Evolutionary conservation across 2,113 vertebrate genomes (phyloP).

Genomic region (Holacanthus passer): DNA sequence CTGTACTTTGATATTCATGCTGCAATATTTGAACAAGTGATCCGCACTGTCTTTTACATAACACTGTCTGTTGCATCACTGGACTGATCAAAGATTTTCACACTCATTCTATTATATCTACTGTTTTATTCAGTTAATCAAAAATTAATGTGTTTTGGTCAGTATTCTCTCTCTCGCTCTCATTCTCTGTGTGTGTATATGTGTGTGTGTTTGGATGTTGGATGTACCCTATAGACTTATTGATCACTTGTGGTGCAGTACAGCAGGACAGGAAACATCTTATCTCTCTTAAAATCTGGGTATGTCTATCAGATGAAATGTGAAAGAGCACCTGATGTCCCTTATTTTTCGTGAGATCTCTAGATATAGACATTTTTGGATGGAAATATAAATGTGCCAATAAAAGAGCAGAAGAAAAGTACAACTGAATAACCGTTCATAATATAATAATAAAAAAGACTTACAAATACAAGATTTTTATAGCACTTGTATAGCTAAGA

Average conservation of each 20-base stretch:
- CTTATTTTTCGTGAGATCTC: not conserved
- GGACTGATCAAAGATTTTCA: not conserved
- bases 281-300: too few species aligned
- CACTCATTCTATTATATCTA: too few species aligned
- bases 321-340: not conserved
- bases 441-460: too few species aligned
- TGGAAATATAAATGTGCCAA: too few species aligned
- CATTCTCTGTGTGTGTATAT: not conserved
- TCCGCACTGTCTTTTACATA: not conserved
- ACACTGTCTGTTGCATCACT: not conserved
- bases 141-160: too few species aligned
- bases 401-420: too few species aligned
- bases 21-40: conserved; percentile 26
- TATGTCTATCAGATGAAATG: not conserved
- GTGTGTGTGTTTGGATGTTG: not conserved
- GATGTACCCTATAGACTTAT: not conserved
- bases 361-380: not conserved
- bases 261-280: too few species aligned
- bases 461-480: not conserved
- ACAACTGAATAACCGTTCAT: too few species aligned
- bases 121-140: too few species aligned
- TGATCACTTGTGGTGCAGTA: not conserved
- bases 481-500: not conserved
- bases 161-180: too few species aligned
- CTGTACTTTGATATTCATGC: not conserved